A percentile compares a stretch with the other conserved stretches of the same genome.
Evolutionary conservation across 2,113 vertebrate species (phyloP).

Genomic region (Heptranchias perlo): DNA sequence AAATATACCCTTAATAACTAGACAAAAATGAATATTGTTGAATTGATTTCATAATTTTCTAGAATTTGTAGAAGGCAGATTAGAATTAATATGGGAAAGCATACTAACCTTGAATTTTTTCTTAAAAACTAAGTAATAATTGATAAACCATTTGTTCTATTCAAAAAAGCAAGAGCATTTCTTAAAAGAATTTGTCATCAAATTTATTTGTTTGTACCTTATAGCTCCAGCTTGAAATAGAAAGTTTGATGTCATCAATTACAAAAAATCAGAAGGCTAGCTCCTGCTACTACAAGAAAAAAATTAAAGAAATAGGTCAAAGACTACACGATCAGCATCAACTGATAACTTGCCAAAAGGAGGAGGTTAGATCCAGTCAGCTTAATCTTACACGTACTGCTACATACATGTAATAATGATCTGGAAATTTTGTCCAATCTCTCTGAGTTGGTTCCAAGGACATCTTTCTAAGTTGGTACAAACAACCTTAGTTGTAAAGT

Average conservation of each 20-base stretch:
- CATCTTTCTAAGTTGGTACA: no score
- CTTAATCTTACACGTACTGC: not conserved
- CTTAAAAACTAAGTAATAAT: not conserved
- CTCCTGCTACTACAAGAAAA: constrained; percentile 59
- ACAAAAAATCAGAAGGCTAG: constrained; percentile 59
- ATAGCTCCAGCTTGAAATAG: constrained; percentile 68
- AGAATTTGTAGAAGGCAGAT: not conserved
- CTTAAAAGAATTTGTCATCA: no score
- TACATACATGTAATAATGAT: not conserved
- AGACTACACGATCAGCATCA: constrained; percentile 72
- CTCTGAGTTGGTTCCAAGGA: not conserved
- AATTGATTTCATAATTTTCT: not conserved
- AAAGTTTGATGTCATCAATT: constrained; percentile 56
- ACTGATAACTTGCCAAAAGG: constrained; percentile 61
- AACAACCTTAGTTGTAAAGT: not conserved
- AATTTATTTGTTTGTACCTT: constrained; percentile 37
- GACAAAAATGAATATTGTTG: not conserved
- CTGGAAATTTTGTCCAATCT: not conserved
- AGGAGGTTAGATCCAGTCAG: constrained; percentile 61
- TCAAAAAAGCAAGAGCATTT: not conserved
- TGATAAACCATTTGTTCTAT: not conserved
- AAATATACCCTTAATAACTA: not conserved
- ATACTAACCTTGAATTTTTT: not conserved
- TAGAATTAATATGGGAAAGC: not conserved
- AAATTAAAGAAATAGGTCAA: constrained; percentile 64